These are phyloP conservation scores for Nixonia krombeini DNA, from an alignment of 1,140 invertebrate species.

Conservation along the genomic window DNA sequence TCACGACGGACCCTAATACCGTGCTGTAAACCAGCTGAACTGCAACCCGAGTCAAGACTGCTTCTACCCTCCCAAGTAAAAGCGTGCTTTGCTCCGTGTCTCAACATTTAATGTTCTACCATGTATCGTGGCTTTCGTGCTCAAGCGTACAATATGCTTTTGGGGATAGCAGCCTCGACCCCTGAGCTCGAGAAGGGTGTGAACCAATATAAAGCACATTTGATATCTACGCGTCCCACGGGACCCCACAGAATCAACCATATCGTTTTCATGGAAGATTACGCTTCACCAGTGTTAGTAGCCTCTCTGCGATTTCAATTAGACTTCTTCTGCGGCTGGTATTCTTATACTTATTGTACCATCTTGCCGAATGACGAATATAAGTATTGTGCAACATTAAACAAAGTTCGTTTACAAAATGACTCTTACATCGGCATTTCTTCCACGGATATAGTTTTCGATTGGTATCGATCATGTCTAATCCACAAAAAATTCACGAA, in stretches of 20 bases:
- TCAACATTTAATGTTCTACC: slow-evolving; percentile 21
- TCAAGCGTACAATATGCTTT: slow-evolving; percentile 58
- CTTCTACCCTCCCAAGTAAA: slow-evolving; percentile 4
- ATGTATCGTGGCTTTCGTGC: slow-evolving; percentile 31
- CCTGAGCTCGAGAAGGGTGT: slow-evolving; percentile 56
- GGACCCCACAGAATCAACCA: slow-evolving; percentile 64
- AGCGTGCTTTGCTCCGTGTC: slow-evolving; percentile 12
- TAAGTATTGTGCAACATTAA: neutral
- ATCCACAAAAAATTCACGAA: too few species aligned
- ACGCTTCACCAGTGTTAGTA: slow-evolving; percentile 34
- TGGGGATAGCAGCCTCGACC: slow-evolving; percentile 43
- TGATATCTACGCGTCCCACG: slow-evolving; percentile 47
- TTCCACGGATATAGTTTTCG: too few species aligned
- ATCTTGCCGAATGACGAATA: slow-evolving; percentile 23
- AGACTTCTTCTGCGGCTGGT: slow-evolving; percentile 34
- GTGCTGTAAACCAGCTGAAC: slow-evolving; percentile 24
- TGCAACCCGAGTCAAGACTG: neutral
- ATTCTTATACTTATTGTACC: slow-evolving; percentile 41
- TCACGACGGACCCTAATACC: slow-evolving; percentile 2
- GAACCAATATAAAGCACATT: slow-evolving; percentile 66
- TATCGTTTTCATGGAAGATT: slow-evolving; percentile 71
- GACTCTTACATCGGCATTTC: too few species aligned
- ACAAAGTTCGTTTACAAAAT: too few species aligned
- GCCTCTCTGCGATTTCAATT: slow-evolving; percentile 66
- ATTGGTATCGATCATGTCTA: too few species aligned